phyloP scores from a whole-genome alignment of 2,797 vertebrate species.

The Semaprochilodus insignis region DNA sequence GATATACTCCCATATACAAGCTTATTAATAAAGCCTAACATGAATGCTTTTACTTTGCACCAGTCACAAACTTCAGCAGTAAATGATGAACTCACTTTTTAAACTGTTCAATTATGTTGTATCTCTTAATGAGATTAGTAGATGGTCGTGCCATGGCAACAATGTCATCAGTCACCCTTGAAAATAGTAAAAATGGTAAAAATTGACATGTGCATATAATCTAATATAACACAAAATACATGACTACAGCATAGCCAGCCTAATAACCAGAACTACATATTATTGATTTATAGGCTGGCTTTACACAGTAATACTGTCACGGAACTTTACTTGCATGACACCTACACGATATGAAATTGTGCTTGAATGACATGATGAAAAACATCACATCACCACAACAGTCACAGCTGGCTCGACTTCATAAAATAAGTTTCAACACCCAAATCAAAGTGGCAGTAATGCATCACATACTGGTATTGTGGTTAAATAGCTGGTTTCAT shows the following conservation, averaged over 20 bases:
- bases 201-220: not conserved
- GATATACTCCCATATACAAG: not conserved
- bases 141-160: conserved; percentile 84
- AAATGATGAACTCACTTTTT: conserved; percentile 70
- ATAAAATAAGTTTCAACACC: no score
- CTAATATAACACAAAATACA: not conserved
- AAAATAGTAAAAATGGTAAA: not conserved
- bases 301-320: no score
- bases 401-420: no score
- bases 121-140: conserved; percentile 77
- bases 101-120: conserved; percentile 83
- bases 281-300: not conserved
- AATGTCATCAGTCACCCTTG: conserved; percentile 85
- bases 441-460: no score
- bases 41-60: not conserved
- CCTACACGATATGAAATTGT: no score
- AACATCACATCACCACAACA: no score
- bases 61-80: not conserved
- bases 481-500: no score
- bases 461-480: no score
- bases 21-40: not conserved
- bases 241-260: not conserved
- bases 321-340: no score
- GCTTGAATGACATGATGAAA: no score
- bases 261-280: not conserved